Evolutionary conservation across 2,797 vertebrate genomes (phyloP), one percentile per base, ranked within the genome.

Genomic region (Pelobates cultripes): DNA sequence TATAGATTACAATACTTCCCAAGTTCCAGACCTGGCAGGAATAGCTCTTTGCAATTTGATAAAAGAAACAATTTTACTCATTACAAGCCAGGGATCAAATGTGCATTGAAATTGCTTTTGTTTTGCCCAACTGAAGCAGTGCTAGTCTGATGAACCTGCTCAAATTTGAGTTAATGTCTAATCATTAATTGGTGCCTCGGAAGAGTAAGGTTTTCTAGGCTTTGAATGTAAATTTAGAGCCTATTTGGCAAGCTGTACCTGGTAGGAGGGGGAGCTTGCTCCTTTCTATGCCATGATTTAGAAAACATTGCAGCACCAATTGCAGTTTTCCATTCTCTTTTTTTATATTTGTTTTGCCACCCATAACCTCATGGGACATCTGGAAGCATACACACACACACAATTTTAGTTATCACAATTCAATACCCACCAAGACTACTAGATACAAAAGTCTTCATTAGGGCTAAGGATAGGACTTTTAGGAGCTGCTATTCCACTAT

Each of bases 81-180:
- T 28, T 84, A 5, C 40, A 84, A 51, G 13, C 57, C 72, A 66
- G 67, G 55, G 42, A 51, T 15, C 45, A 41, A 17, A 84, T 84
- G 79, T 79, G 82, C 82, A 84, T 84, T 71, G 72, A 84, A 76
- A 84, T 84, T 79, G 82, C 67, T 79, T 84, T 84, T 84, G 82
- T 84, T 79, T 79, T 79, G 72, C 82, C 5, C 55, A 13, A 53
- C 67, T 79, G 72, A 75, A 51, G 64, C 57, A 4, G 44, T 55
- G 70, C 42, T 72, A 41, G 63, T 55, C 41, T 75, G 66, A 53
- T 43, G 42, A 69, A 55, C 64, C 77, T 17, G 40, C 60, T 75
- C 70, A 71, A 70, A 79, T 71, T 51, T 40, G 51, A 70, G 40
- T 7, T 5, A 64, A 55, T 70, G 70, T 14, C 47, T 15, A 74